Evolutionary conservation across 2,113 vertebrate species (phyloP).

Genomic region (Rhizomys pruinosus): DNA sequence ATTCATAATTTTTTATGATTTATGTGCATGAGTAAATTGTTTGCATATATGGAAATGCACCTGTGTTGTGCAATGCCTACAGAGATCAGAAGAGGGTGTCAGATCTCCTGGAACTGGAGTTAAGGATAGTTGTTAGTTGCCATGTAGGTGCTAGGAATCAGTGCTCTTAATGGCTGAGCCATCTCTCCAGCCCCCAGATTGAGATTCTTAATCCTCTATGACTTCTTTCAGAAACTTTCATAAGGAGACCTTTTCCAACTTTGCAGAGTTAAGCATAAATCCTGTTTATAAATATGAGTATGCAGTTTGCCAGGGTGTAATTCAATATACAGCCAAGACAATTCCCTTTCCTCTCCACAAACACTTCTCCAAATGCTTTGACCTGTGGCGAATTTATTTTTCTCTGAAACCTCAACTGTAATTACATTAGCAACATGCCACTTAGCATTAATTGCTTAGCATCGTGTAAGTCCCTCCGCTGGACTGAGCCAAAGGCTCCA

Average conservation of each 20-base stretch:
- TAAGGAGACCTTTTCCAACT: background rate
- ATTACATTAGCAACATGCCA: conserved; percentile 23
- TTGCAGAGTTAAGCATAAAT: background rate
- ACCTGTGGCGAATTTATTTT: conserved; percentile 14
- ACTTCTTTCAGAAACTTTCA: background rate
- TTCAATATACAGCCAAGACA: background rate
- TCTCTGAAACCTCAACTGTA: conserved; percentile 18
- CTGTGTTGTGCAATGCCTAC: no score
- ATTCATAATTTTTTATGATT: background rate
- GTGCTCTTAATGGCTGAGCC: no score
- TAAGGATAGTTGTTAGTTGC: no score
- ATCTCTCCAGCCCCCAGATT: background rate
- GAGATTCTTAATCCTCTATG: background rate
- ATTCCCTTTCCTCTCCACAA: background rate
- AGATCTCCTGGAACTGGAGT: no score
- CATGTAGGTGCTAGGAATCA: no score
- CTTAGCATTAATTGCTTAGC: conserved; percentile 13
- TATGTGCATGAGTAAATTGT: no score
- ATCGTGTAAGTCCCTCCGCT: background rate
- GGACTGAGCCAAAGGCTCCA: background rate
- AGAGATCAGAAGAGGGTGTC: no score
- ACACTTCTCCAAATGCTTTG: conserved; percentile 31
- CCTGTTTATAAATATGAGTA: background rate
- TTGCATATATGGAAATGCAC: no score
- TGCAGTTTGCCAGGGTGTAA: background rate